Base-by-base conservation (phyloP, 2,888 invertebrate genomes). In the Hyalella azteca region DNA sequence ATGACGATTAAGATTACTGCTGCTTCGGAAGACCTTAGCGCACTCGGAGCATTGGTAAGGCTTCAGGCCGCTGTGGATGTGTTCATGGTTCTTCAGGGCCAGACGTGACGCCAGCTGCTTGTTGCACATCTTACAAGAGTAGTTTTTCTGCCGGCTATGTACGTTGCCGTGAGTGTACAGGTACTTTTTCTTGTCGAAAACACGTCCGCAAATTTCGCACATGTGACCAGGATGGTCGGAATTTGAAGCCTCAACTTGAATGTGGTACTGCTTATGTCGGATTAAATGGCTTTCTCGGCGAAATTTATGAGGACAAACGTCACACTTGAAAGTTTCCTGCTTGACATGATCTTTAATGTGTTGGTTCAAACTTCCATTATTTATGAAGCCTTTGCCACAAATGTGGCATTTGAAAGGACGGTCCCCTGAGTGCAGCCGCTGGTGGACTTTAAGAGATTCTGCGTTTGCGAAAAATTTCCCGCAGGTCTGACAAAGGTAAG, bases 401-500 rank as follows among this genome's bases (percentile, higher is more conserved):
- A 79, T 81, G 9, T 77, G 79, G 54, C 85, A 85, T 39, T 77
- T 78, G 73, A 83, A 85, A 22, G 85, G 85, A 26, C 84, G 66
- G 59, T 84, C 85, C 22, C 85, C 85, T 15, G 85, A 79, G 45
- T 85, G 85, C 19, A 82, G 79, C 13, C 84, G 78, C 77, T 78
- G 77, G 73, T 84, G 84, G 36, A 82, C 78, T 76, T 84, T 84
- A 19, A 84, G 81, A 15, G 84, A 82, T 50, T 82, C 85, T 1
- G 82, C 78, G 66, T 85, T 84, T 19, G 83, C 81, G 79, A 85
- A 85, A 32, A 79, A 80, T 54, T 84, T 85, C 13, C 85, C 93
- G 89, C 98, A 98, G 87, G 96, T 94, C 86, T 92, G 92, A 89
- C 98, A 98, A 26, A 95, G 95, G 87, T 95, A 98, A 0, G 98